phyloP scores from a whole-genome alignment of 2,797 vertebrate species.

The Schizopygopsis pylzovi region DNA sequence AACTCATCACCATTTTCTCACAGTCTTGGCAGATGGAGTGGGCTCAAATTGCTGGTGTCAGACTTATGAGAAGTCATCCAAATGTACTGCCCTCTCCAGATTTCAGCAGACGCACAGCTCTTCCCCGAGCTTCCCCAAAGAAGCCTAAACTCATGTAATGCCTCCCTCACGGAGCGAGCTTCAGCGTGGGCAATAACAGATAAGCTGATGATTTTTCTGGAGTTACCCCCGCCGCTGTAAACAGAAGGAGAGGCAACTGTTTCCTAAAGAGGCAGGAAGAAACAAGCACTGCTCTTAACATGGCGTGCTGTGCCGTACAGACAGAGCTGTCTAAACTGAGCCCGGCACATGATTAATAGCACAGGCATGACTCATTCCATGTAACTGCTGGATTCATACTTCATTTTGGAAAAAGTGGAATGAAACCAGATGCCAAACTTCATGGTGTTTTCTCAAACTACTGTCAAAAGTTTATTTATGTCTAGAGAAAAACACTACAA shows the following conservation, averaged over 20 bases:
- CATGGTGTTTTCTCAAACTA: conserved; percentile 44
- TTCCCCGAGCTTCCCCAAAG: not conserved
- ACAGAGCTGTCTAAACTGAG: conserved; percentile 59
- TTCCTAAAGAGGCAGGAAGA: conserved; percentile 44
- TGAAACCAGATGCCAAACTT: conserved; percentile 55
- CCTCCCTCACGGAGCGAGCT: not conserved
- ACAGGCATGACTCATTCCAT: conserved; percentile 66
- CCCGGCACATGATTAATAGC: conserved; percentile 72
- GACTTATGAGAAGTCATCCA: not conserved
- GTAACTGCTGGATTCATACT: conserved; percentile 67
- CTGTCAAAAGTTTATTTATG: conserved; percentile 45
- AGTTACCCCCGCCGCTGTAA: conserved; percentile 21
- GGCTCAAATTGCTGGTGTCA: conserved; percentile 11
- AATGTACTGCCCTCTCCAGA: not conserved
- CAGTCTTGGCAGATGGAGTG: not conserved
- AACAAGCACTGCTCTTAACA: conserved; percentile 53
- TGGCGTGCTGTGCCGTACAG: conserved; percentile 50
- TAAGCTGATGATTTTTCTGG: conserved; percentile 34
- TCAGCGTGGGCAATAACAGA: conserved; percentile 30
- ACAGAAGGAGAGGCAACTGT: conserved; percentile 46
- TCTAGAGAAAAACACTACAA: not conserved
- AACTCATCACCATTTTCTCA: not conserved
- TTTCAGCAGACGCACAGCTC: conserved; percentile 8
- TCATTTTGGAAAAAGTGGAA: conserved; percentile 41
- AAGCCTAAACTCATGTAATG: conserved; percentile 8